These are phyloP conservation scores for Hemiprocne comata DNA, from an alignment of 2,113 vertebrate species.

Conservation along the genomic window DNA sequence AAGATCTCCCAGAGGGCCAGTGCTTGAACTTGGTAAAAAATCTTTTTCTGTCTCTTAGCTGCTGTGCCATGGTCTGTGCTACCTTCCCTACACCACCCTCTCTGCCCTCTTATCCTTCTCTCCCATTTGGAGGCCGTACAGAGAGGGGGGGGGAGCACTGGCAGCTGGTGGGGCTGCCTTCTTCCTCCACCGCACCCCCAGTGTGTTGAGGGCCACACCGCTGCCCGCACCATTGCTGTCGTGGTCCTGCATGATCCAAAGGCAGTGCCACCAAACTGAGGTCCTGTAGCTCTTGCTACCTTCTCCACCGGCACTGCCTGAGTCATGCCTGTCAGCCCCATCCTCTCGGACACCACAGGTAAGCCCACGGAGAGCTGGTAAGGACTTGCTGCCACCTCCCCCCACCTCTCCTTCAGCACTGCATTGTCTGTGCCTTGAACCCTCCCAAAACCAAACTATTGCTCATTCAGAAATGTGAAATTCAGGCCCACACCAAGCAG, in stretches of 20 bases:
- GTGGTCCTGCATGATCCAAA: background rate
- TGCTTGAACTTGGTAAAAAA: background rate
- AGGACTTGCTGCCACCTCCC: background rate
- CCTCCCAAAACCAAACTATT: background rate
- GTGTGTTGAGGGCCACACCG: too few relatives aligned
- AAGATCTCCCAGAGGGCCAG: background rate
- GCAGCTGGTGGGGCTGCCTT: background rate
- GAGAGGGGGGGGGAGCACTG: background rate
- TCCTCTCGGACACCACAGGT: background rate
- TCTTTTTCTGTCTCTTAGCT: background rate
- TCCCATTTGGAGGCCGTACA: background rate
- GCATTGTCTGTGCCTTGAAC: background rate
- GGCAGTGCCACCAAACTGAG: background rate
- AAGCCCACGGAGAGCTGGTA: background rate
- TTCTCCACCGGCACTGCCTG: background rate
- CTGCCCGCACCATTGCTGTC: background rate
- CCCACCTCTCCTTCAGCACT: background rate
- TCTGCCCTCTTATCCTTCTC: background rate
- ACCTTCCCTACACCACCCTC: background rate
- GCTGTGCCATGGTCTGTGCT: background rate
- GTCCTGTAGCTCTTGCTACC: background rate
- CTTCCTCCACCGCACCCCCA: rapidly evolving
- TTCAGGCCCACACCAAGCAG: too few relatives aligned
- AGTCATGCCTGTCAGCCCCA: background rate
- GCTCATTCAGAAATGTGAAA: background rate